Evolutionary conservation across 2,888 invertebrate genomes (phyloP), one percentile per base, ranked within the genome.

Genomic region (Calameuta idolon): DNA sequence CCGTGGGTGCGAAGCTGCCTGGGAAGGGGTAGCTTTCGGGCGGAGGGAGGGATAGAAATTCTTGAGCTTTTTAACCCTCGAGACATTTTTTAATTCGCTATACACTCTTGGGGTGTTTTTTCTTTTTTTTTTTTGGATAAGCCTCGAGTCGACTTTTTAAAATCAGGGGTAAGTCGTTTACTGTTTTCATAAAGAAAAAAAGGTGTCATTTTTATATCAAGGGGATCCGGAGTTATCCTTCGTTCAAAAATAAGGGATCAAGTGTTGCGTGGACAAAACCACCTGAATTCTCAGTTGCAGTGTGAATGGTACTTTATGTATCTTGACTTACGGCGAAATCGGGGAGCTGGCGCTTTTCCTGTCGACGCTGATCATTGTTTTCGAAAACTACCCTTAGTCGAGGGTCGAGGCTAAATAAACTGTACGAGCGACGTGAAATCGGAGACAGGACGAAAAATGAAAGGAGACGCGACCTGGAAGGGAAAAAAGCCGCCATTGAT

Each of bases 381-480:
- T 55, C 0, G 55, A 55, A 23, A 55, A 55, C 55, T 55, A 23
- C 55, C 23, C 55, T 23, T 55, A 55, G 2, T 55, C 23, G 55
- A 74, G 76, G 79, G 79, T 79, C 76, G 77, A 75, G 74, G 76
- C 79, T 80, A 79, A 83, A 80, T 78, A 79, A 80, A 79, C 76
- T 75, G 69, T 73, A 74, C 5, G 55, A 77, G 37, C 75, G 75
- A 78, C 78, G 73, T 35, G 69, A 69, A 68, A 77, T 77, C 79
- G 75, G 69, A 74, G 34, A 78, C n/a, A 34, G 73, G 15, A 76
- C 76, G 73, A 76, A 71, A 68, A 80, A 55, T 68, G 69, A 73
- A 55, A 55, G n/a, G n/a, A 80, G 9, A 55, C 23, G 9, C 9
- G 15, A 55, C 75, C 69, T 34, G 68, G 12, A 12, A 37, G 37